Evolutionary conservation across 1,140 invertebrate species (phyloP).

Genomic region (Microplitis mediator): DNA sequence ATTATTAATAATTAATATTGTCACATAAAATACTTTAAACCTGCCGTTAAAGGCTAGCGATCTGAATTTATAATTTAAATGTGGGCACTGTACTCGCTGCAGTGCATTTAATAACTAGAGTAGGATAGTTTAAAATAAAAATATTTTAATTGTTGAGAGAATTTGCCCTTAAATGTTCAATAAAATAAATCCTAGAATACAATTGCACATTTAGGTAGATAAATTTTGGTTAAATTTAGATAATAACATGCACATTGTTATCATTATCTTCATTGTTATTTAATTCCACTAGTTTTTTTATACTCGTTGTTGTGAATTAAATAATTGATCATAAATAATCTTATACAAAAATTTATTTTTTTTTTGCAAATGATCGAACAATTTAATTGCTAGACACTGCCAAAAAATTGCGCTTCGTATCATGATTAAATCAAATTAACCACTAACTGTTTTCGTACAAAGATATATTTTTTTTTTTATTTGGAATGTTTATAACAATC

Average conservation of each 20-base stretch:
- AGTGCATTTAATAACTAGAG: no score
- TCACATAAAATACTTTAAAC: no score
- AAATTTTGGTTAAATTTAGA: background rate
- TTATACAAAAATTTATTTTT: no score
- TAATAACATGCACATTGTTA: background rate
- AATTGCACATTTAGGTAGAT: constrained; percentile 12
- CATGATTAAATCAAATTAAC: background rate
- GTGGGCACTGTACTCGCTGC: no score
- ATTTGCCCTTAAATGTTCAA: background rate
- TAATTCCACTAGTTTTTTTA: background rate
- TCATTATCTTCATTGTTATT: no score
- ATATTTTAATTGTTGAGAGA: background rate
- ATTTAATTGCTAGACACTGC: constrained; percentile 23
- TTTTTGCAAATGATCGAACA: background rate
- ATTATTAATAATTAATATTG: no score
- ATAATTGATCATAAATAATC: no score
- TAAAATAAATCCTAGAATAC: background rate
- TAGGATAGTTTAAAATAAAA: background rate
- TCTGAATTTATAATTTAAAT: background rate
- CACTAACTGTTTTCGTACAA: background rate
- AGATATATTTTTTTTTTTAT: background rate
- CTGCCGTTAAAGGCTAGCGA: no score
- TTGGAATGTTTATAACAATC: no score
- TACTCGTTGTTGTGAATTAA: background rate
- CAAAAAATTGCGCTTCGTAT: constrained; percentile 13